Base-by-base conservation (phyloP, 1,140 invertebrate species). In the Chymomyza costata region DNA sequence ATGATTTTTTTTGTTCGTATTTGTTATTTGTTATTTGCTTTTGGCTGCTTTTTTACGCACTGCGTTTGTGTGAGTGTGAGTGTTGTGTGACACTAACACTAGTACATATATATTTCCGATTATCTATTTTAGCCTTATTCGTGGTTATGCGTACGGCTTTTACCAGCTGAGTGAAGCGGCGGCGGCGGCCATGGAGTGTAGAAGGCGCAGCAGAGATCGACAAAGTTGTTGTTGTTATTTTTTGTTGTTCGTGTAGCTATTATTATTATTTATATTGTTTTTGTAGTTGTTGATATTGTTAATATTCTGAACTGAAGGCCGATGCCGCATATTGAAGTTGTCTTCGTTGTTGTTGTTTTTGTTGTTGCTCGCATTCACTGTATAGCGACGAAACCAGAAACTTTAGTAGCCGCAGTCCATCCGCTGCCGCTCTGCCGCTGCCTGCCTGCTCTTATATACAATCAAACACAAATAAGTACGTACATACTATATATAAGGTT, bases 271-370 rank as follows among this genome's bases (percentile, higher is more conserved):
- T 35, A 51, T 25, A 41, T 25, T 30, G 21, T 31, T 16, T 17
- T 14, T 40, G 39, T 19, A 31, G 15, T 13, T 30, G 13, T 31
- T n/a, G n/a, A 40, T 50, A 61, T 56, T 61, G 58, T 61, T 61
- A 61, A 61, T 56, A 61, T 61, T 56, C 52, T 50, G 58, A 40
- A 35, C 3, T 38, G 58, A 61, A 61, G 58, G 58, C 58, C 58
- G 57, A 52, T 55, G 44, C 51, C 57, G 45, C 57, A 60, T 60
- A 60, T 60, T 60, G 45, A 60, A 60, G 57, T 60, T 60, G 34
- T 55, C 54, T 60, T 60, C 34, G 21, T 8, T 25, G 21, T 25
- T 25, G 21, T 59, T 53, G 45, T 14, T 48, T 37, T 19, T 28
- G 45, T 49, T 41, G 37, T 41, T 56, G 52, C 52, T 44, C 45